A percentile compares a stretch with the other conserved stretches of the same genome.
phyloP scores from a whole-genome alignment of 1,140 invertebrate species.

The Ruditapes philippinarum region DNA sequence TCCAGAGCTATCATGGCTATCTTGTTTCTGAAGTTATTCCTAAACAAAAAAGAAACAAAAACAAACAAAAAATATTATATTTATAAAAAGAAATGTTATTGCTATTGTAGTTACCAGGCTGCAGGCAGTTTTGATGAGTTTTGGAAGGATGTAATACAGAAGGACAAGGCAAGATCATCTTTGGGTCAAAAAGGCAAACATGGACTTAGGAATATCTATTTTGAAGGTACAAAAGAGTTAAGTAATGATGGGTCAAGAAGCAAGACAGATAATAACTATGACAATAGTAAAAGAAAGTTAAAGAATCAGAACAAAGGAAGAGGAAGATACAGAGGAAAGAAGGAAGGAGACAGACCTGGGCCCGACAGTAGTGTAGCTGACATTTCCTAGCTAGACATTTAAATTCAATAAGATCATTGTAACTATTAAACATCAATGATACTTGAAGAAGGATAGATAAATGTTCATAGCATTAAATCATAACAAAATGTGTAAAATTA shows the following conservation, averaged over 20 bases:
- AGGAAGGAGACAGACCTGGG: neutral
- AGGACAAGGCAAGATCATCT: constrained; percentile 22
- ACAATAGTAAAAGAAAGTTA: constrained; percentile 10
- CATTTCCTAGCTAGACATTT: no score
- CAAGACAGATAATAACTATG: neutral
- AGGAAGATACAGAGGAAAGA: neutral
- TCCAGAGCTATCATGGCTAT: no score
- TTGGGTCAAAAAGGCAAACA: neutral
- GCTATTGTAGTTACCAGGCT: constrained; percentile 71
- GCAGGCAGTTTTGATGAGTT: constrained; percentile 70
- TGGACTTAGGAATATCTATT: neutral
- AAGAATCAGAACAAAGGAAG: neutral
- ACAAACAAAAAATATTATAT: no score
- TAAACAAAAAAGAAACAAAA: no score
- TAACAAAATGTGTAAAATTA: no score
- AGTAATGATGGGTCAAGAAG: neutral
- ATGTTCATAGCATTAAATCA: no score
- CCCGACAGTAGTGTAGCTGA: no score
- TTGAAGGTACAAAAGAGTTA: neutral
- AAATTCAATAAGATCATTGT: no score
- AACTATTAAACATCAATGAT: no score
- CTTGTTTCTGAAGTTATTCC: no score
- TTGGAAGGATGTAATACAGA: constrained; percentile 61
- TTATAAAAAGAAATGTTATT: no score
- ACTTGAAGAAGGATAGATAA: no score